Evolutionary conservation across 2,797 vertebrate genomes (phyloP), one percentile per base, ranked within the genome.

Genomic region (Rhynchotus rufescens): DNA sequence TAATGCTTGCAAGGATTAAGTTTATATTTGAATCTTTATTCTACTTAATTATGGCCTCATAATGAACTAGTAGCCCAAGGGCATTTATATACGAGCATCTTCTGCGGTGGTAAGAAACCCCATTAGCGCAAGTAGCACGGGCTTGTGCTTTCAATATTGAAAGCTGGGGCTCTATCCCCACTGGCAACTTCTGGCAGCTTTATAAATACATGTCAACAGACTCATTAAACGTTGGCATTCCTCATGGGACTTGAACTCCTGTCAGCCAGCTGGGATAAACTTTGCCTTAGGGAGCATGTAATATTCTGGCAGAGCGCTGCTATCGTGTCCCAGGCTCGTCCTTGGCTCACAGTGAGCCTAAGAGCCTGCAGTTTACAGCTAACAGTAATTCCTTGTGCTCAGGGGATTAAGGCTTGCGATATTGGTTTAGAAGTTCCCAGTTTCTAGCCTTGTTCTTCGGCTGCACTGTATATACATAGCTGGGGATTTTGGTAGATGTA

Each of bases 121-220:
- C 80, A 78, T 51, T 54, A 92, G 49, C 62, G 77, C 79, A 77
- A 77, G 59, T 2, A 74, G 76, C 79, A 94, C 0, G 0, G 57
- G 80, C 45, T 84, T 88, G 61, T 77, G 88, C 30, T 90, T 73
- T 84, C 78, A 75, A 16, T 44, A 61, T 56, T 86, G 65, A 66
- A 90, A 61, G 20, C 79, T 88, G 65, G 54, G 75, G 68, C 68
- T 95, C 44, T 15, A 47, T 68, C 57, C 87, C 77, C 78, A 84
- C 85, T 95, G 87, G 86, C 76, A 92, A 4, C 64, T 92, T 86
- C 64, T 84, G 69, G 88, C 73, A 94, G 85, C 72, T 82, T 89
- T 64, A 22, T 76, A 78, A 87, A 59, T 67, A 78, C 32, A 82
- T 84, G 71, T 89, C 94, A 92, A 93, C 61, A 89, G 77, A 45